Base-by-base conservation (phyloP, 2,797 vertebrate species). In the Xenentodon cancila region DNA sequence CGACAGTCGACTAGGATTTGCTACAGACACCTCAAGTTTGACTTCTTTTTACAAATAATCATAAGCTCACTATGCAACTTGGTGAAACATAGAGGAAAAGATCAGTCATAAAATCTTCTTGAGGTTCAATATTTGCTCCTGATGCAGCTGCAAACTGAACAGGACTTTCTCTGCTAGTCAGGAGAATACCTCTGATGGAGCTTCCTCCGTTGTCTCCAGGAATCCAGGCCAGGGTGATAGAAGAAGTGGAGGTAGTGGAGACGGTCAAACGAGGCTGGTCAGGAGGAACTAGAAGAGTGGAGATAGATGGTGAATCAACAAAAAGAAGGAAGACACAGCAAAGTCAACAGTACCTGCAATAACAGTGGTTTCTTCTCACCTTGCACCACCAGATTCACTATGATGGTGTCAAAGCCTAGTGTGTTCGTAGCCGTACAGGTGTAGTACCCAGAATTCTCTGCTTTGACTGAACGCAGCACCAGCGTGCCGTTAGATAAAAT, bases 131-230 rank as follows among this genome's bases (percentile, higher is more conserved):
- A 3, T 54, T 67, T 52, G 53, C n/a, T 57, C 16, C 30, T 20
- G n/a, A 52, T n/a, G 22, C n/a, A 59, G 11, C 12, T 53, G n/a
- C 22, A 44, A 16, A 5, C 27, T 22, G 52, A 21, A 17, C 22
- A 54, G 27, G 17, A 49, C 9, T 59, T 13, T 46, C 18, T 53
- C 12, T 45, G 37, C 11, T 42, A 9, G 30, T 18, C 19, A 25
- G 47, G 15, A 7, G 17, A 46, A 3, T 87, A 99, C 98, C 97
- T 95, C 98, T 90, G 88, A 99, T 98, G 70, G 97, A 98, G 92
- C 98, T 99, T 79, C 98, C 98, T 5, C 98, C 98, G 0, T 99
- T 99, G 91, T 99, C 97, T 15, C 98, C 97, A 0, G 98, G 97
- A 61, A 99, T 97, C 97, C 98, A 99, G 56, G 96, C 95, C 87